These are phyloP conservation scores for Liasis olivaceus DNA, from an alignment of 2,797 vertebrate genomes.

Conservation along the genomic window DNA sequence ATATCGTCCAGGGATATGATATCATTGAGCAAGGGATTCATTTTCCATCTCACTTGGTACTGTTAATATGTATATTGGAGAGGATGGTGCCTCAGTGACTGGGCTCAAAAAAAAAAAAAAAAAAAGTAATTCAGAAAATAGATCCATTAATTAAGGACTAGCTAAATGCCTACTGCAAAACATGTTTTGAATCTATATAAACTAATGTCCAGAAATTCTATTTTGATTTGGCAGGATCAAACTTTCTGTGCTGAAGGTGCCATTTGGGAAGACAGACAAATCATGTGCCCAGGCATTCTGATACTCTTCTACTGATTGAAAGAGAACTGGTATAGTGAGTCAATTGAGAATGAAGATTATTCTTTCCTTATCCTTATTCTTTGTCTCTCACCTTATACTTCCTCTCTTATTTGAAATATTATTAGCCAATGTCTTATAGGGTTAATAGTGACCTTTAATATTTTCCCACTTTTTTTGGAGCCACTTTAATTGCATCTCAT, in stretches of 20 bases:
- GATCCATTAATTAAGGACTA: conserved; percentile 7
- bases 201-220: neutral
- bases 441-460: neutral
- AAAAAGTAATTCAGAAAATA: neutral
- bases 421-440: neutral
- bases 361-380: too few species aligned
- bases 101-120: neutral
- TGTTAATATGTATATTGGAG: neutral
- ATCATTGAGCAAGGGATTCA: conserved; percentile 14
- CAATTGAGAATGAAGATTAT: neutral
- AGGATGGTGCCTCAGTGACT: neutral
- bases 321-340: neutral
- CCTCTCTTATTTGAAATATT: neutral
- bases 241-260: neutral
- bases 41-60: conserved; percentile 6
- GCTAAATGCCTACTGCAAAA: neutral
- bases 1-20: conserved; percentile 21
- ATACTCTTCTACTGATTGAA: neutral
- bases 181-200: neutral
- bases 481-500: neutral
- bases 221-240: neutral
- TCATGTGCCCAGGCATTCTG: neutral
- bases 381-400: neutral
- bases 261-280: neutral
- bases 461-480: neutral